These are phyloP conservation scores for Poecilia picta DNA, from an alignment of 2,797 vertebrate genomes.

Conservation along the genomic window DNA sequence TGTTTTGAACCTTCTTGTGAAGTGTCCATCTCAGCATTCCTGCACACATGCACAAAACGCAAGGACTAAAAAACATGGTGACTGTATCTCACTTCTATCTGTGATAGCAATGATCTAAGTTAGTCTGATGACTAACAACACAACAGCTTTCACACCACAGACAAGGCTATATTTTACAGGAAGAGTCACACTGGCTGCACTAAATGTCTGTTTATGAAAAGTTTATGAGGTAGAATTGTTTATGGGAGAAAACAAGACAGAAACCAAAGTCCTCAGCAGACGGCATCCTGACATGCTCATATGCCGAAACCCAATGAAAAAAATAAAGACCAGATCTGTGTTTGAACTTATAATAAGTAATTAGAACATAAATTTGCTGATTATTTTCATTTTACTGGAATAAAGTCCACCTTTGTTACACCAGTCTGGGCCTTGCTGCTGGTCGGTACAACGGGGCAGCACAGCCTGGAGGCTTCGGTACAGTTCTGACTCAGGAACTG, in stretches of 20 bases:
- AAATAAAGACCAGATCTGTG: background rate
- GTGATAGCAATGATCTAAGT: slow-evolving; percentile 18
- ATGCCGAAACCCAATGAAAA: background rate
- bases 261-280: background rate
- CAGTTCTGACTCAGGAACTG: slow-evolving; percentile 85
- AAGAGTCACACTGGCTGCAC: slow-evolving; percentile 10
- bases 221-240: background rate
- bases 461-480: slow-evolving; percentile 88
- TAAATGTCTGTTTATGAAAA: slow-evolving; percentile 21
- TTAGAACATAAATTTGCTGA: background rate
- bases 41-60: slow-evolving; percentile 57
- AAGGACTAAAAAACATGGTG: slow-evolving; percentile 19
- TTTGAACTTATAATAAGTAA: background rate
- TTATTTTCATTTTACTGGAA: background rate
- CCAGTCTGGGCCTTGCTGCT: slow-evolving; percentile 68
- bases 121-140: slow-evolving; percentile 42
- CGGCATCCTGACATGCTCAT: background rate
- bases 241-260: slow-evolving; percentile 3
- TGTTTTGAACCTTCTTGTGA: slow-evolving; percentile 90
- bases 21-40: slow-evolving; percentile 96
- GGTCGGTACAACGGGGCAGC: slow-evolving; percentile 81
- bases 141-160: slow-evolving; percentile 24
- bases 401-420: slow-evolving; percentile 82
- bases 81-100: slow-evolving; percentile 35
- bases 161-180: slow-evolving; percentile 6